These are phyloP conservation scores for Dendrolimus kikuchii DNA, from an alignment of 1,140 invertebrate species.

Conservation along the genomic window DNA sequence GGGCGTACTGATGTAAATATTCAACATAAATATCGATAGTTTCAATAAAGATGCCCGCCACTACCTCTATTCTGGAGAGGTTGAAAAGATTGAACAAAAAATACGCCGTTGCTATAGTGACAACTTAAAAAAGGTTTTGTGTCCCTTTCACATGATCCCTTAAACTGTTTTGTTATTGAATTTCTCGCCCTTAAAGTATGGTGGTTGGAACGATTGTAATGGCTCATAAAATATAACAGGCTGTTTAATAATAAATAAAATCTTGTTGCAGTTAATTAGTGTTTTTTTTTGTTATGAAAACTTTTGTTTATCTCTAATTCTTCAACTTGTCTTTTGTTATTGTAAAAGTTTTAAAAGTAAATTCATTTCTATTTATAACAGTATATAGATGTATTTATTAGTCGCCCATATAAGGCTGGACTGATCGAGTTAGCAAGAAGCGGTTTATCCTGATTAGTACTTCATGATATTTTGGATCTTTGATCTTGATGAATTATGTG, in stretches of 20 bases:
- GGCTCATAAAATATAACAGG: constrained; percentile 40
- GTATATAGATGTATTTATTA: no score
- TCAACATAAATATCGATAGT: no score
- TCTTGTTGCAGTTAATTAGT: constrained; percentile 36
- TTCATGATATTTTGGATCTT: no score
- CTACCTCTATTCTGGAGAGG: constrained; percentile 10
- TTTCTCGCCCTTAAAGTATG: constrained; percentile 35
- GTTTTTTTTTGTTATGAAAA: constrained; percentile 18
- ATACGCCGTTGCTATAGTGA: constrained; percentile 36
- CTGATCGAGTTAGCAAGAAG: no score
- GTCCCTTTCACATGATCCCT: constrained; percentile 36
- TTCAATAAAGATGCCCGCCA: no score
- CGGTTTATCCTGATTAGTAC: no score
- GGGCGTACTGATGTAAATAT: no score
- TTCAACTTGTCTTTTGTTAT: no score
- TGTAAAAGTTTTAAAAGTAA: no score
- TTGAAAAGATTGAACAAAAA: constrained; percentile 54
- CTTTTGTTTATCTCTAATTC: constrained; percentile 1
- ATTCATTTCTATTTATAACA: no score
- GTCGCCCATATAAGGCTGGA: no score
- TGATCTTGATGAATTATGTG: no score
- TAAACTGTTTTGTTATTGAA: constrained; percentile 47
- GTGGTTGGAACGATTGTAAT: constrained; percentile 32
- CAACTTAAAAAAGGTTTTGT: constrained; percentile 42
- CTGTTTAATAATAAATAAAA: constrained; percentile 38